A percentile compares a stretch with the other conserved stretches of the same genome.
Conservation (phyloP, 1,140 invertebrate genomes). For the Drosophila funebris region DNA sequence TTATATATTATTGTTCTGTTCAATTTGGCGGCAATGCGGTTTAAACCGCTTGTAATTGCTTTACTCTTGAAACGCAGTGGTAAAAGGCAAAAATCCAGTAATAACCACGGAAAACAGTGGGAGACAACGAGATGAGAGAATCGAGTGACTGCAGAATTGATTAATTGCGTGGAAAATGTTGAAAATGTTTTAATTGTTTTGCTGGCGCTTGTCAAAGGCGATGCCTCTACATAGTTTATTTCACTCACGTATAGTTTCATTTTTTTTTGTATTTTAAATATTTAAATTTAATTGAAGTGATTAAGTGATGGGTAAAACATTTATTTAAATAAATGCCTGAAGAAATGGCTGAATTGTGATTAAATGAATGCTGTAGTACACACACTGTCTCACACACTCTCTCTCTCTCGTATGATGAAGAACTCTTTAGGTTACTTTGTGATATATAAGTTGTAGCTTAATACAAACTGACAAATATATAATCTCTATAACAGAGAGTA, state of each 20-base stretch:
- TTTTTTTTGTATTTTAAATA: too few relatives aligned
- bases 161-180: slow-evolving; percentile 51
- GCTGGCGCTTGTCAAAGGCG: background rate
- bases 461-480: too few relatives aligned
- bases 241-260: background rate
- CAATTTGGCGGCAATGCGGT: slow-evolving; percentile 41
- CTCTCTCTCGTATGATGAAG: too few relatives aligned
- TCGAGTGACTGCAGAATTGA: slow-evolving; percentile 40
- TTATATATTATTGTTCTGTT: slow-evolving; percentile 27
- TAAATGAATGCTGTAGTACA: background rate
- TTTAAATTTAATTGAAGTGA: slow-evolving; percentile 5
- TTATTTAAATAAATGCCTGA: background rate
- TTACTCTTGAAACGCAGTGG: slow-evolving; percentile 43
- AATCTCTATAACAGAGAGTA: too few relatives aligned
- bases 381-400: too few relatives aligned
- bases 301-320: background rate
- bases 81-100: slow-evolving; percentile 24
- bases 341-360: background rate
- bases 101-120: slow-evolving; percentile 29
- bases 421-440: too few relatives aligned
- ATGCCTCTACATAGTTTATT: background rate
- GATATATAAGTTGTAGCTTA: too few relatives aligned
- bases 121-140: slow-evolving; percentile 14
- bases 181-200: slow-evolving; percentile 56
- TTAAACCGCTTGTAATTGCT: slow-evolving; percentile 55